Evolutionary conservation across 2,888 invertebrate genomes (phyloP).

Genomic region (Sturmia bella): DNA sequence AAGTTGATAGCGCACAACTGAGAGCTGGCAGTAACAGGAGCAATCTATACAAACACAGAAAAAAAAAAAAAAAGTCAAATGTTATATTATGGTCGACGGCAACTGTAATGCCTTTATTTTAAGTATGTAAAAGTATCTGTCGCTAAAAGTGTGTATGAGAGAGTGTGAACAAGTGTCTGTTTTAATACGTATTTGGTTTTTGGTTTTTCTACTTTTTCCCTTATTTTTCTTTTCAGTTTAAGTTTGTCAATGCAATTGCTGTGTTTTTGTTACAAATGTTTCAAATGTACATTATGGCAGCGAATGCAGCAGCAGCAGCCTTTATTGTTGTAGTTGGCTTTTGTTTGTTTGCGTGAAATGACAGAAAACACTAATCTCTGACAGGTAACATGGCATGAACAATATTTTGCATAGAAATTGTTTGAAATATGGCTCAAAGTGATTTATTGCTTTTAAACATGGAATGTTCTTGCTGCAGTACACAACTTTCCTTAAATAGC

Average conservation of each 20-base stretch:
- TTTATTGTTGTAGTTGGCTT: conserved; percentile 9
- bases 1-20: not conserved
- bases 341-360: conserved; percentile 52
- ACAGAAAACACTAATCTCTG: conserved; percentile 68
- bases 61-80: conserved; percentile 64
- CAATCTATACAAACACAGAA: not conserved
- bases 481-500: not conserved
- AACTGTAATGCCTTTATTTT: conserved; percentile 59
- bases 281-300: conserved; percentile 46
- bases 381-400: conserved; percentile 64
- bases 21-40: not conserved
- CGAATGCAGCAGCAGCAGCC: not conserved
- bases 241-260: not conserved
- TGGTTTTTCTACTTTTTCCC: not conserved
- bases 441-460: conserved; percentile 37
- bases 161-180: not conserved
- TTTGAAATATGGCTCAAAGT: conserved; percentile 42
- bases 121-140: no score
- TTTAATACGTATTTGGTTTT: conserved; percentile 23
- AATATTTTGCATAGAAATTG: conserved; percentile 34
- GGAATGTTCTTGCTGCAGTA: not conserved
- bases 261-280: conserved; percentile 19
- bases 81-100: conserved; percentile 60
- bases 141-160: not conserved
- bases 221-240: not conserved